phyloP scores from a whole-genome alignment of 2,888 invertebrate species.

The Thymelicus sylvestris region DNA sequence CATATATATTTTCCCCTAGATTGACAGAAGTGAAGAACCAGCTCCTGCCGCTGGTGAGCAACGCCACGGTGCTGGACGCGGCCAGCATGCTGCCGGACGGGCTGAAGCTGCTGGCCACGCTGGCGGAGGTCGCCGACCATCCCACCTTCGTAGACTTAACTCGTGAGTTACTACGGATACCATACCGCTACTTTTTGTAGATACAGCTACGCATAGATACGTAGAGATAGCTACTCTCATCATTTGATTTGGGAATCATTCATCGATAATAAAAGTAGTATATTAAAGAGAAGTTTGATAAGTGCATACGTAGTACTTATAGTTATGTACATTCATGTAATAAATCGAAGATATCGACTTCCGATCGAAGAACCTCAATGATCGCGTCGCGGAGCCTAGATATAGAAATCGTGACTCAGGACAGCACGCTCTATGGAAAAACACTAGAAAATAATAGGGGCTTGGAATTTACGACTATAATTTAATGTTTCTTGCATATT shows the following conservation, averaged over 20 bases:
- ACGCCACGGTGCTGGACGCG: constrained; percentile 75
- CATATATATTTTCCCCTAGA: constrained; percentile 48
- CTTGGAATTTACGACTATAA: not conserved
- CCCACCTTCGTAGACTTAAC: constrained; percentile 79
- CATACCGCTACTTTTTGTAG: no score
- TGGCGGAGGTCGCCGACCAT: constrained; percentile 81
- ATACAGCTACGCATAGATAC: no score
- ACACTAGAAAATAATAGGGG: not conserved
- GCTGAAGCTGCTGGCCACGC: constrained; percentile 78
- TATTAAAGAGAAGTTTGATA: no score
- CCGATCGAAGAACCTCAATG: no score
- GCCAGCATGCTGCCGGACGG: constrained; percentile 78
- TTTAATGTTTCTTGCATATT: not conserved
- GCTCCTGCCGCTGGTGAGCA: constrained; percentile 73
- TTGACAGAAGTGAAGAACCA: constrained; percentile 69
- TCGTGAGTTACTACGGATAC: constrained; percentile 60
- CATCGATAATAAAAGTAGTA: no score
- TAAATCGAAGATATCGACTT: no score
- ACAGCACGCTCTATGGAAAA: not conserved
- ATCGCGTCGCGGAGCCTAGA: no score
- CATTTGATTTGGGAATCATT: no score
- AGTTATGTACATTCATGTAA: no score
- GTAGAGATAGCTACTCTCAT: no score
- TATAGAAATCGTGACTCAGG: not conserved
- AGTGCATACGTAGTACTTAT: no score